Percentiles rank a stretch among this genome's conserved stretches.
These are phyloP conservation scores for Capreolus pygargus DNA, from an alignment of 2,113 vertebrate genomes.

Conservation along the genomic window DNA sequence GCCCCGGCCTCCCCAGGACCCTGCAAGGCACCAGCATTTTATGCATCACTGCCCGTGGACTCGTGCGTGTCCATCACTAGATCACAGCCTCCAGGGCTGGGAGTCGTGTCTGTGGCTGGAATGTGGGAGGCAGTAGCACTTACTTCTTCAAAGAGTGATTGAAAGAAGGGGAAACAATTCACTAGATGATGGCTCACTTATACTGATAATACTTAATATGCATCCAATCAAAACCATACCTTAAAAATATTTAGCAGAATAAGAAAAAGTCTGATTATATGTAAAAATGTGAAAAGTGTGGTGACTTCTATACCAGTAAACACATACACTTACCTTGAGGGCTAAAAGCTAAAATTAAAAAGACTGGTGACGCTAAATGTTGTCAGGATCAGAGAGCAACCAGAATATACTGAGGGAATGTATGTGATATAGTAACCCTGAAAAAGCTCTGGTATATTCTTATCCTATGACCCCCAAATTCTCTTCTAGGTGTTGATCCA, in stretches of 20 bases:
- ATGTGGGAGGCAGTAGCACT: not conserved
- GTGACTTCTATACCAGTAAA: not conserved
- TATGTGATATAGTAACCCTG: accelerated
- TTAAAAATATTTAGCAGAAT: not conserved
- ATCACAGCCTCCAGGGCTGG: not conserved
- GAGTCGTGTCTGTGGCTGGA: not conserved
- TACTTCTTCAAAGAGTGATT: not conserved
- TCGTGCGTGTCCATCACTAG: accelerated
- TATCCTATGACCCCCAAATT: not conserved
- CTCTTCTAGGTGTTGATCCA: not conserved
- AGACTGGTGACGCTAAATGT: not conserved
- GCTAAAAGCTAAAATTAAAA: not conserved
- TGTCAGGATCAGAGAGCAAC: no score
- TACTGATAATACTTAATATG: accelerated
- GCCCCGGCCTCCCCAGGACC: not conserved
- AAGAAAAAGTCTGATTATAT: not conserved
- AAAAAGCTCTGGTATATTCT: not conserved
- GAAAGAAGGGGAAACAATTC: not conserved
- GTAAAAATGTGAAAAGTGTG: not conserved
- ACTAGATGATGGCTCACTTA: no score
- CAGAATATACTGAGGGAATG: not conserved
- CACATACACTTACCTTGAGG: not conserved
- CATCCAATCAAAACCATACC: not conserved
- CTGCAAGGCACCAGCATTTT: accelerated
- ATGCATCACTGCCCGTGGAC: accelerated